Conservation (phyloP, 2,797 vertebrate species). For the Cephalopachus bancanus region DNA sequence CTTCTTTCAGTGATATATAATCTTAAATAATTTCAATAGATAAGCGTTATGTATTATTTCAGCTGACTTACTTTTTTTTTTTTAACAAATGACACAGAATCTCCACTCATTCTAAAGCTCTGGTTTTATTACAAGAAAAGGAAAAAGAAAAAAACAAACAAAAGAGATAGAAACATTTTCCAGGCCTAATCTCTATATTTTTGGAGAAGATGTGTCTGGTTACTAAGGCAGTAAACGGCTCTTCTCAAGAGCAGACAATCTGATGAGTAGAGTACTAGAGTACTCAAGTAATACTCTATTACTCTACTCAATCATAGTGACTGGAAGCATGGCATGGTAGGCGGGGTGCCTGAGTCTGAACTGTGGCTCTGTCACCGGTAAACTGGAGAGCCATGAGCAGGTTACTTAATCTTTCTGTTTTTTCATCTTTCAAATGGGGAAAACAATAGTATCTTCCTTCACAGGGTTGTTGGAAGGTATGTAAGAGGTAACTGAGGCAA, state of each 20-base stretch:
- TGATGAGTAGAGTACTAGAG: too few species aligned
- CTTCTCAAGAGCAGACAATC: neutral
- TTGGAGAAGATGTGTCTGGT: neutral
- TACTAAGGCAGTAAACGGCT: neutral
- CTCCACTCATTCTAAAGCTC: neutral
- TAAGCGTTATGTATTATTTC: constrained; percentile 13
- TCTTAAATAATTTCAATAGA: constrained; percentile 14
- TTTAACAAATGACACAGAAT: neutral
- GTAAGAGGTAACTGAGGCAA: neutral
- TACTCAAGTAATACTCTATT: neutral
- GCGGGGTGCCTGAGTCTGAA: neutral
- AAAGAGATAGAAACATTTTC: constrained; percentile 33
- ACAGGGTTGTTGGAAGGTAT: neutral
- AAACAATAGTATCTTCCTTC: neutral
- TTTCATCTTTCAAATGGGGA: constrained; percentile 2
- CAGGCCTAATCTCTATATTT: neutral
- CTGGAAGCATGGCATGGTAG: neutral
- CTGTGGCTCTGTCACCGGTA: neutral
- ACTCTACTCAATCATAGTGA: neutral
- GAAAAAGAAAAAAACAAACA: neutral
- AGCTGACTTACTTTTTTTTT: neutral
- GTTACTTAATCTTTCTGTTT: constrained; percentile 9
- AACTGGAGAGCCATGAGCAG: neutral
- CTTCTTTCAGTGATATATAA: neutral
- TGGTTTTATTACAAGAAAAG: constrained; percentile 28